A percentile compares a stretch with the other conserved stretches of the same genome.
These are phyloP conservation scores for Lophochroa leadbeateri DNA, from an alignment of 2,113 vertebrate genomes.

Conservation along the genomic window DNA sequence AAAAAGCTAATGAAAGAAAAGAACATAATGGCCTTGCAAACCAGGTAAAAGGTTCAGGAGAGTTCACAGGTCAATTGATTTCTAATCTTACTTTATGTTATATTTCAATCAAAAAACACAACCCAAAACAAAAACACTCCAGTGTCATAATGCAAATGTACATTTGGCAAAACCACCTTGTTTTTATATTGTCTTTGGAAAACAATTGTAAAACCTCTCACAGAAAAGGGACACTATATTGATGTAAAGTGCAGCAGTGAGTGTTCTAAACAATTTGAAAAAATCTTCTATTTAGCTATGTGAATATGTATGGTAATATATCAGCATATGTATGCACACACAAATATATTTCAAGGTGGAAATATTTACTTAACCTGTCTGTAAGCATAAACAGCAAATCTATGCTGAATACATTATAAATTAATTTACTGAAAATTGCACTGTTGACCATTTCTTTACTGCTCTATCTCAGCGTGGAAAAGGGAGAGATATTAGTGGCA, in stretches of 20 bases:
- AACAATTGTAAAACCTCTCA: neutral
- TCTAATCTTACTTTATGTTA: constrained; percentile 57
- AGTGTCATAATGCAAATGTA: neutral
- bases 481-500: constrained; percentile 66
- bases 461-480: constrained; percentile 28
- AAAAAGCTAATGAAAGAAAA: constrained; percentile 90
- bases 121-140: neutral
- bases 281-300: neutral
- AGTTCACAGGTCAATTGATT: constrained; percentile 76
- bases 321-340: neutral
- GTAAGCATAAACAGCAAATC: constrained; percentile 53
- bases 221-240: neutral
- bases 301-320: neutral
- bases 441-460: constrained; percentile 56
- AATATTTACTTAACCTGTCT: constrained; percentile 68
- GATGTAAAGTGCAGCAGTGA: neutral
- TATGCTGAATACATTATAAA: constrained; percentile 18
- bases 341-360: constrained; percentile 7
- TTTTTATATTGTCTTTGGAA: neutral
- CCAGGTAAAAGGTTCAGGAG: constrained; percentile 79
- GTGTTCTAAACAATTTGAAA: neutral
- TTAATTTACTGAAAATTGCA: constrained; percentile 64
- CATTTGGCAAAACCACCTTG: neutral
- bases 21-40: constrained; percentile 83
- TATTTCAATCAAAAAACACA: constrained; percentile 34